phyloP scores from a whole-genome alignment of 1,140 invertebrate genomes.

The Lepidurus couesii region DNA sequence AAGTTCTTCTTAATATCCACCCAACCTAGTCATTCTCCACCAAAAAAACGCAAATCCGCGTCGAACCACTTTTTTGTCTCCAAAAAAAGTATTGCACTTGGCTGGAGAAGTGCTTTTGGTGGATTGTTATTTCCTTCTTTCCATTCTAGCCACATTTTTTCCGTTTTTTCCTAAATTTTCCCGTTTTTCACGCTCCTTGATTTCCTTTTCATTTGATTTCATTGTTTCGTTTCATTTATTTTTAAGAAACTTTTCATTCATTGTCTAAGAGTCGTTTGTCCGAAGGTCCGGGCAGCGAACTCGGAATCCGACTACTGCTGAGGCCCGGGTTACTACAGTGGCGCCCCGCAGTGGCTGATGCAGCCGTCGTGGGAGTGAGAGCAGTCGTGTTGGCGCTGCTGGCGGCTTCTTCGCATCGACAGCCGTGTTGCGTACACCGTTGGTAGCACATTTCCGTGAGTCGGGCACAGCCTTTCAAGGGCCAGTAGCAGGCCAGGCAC shows the following conservation, averaged over 20 bases:
- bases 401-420: slow-evolving; percentile 47
- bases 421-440: slow-evolving; percentile 64
- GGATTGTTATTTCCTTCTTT: neutral
- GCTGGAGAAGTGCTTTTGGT: neutral
- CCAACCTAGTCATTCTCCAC: neutral
- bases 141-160: neutral
- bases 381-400: slow-evolving; percentile 25
- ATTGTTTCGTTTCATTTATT: no score
- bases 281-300: slow-evolving; percentile 1
- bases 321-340: neutral
- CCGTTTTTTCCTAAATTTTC: neutral
- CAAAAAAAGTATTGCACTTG: neutral
- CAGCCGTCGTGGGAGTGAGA: neutral
- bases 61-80: neutral
- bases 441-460: slow-evolving; percentile 74
- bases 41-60: neutral
- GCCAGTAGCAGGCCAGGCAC: slow-evolving; percentile 87
- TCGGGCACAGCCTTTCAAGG: slow-evolving; percentile 70
- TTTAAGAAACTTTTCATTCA: neutral
- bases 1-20: no score
- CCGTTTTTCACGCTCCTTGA: neutral
- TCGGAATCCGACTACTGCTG: neutral
- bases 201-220: no score
- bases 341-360: neutral
- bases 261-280: slow-evolving; percentile 7